Conservation (phyloP, 1,140 invertebrate genomes). For the Oncopeltus fasciatus region DNA sequence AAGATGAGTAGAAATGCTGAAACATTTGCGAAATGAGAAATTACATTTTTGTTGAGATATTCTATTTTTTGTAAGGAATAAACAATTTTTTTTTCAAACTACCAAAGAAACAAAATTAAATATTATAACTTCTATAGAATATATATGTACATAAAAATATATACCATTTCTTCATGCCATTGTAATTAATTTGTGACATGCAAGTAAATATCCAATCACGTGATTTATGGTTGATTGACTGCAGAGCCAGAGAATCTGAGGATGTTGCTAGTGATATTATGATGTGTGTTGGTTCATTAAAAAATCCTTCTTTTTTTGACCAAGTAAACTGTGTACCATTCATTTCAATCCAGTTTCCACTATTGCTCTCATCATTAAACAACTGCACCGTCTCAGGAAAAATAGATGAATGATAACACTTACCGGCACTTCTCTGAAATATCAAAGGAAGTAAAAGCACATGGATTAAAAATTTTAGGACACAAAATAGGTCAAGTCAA, state of each 20-base stretch:
- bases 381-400: slow-evolving; percentile 14
- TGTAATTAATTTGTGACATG: slow-evolving; percentile 36
- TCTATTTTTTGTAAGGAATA: too few species aligned
- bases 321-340: slow-evolving; percentile 13
- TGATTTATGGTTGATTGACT: slow-evolving; percentile 43
- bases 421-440: slow-evolving; percentile 23
- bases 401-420: slow-evolving; percentile 16
- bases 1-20: too few species aligned
- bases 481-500: too few species aligned
- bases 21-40: too few species aligned
- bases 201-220: slow-evolving; percentile 61
- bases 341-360: slow-evolving; percentile 27
- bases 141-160: slow-evolving; percentile 2
- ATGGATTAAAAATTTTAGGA: too few species aligned
- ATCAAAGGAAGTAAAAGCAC: too few species aligned
- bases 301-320: slow-evolving; percentile 22
- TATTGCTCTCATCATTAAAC: slow-evolving; percentile 18
- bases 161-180: slow-evolving; percentile 46
- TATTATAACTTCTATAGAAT: too few species aligned
- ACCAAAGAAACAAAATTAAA: too few species aligned
- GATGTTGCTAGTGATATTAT: slow-evolving; percentile 30
- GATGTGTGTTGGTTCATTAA: slow-evolving; percentile 28
- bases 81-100: too few species aligned
- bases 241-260: slow-evolving; percentile 34
- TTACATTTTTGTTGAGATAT: too few species aligned